Evolutionary conservation across 2,888 invertebrate species (phyloP).

Genomic region (Melangyna quadrimaculata): DNA sequence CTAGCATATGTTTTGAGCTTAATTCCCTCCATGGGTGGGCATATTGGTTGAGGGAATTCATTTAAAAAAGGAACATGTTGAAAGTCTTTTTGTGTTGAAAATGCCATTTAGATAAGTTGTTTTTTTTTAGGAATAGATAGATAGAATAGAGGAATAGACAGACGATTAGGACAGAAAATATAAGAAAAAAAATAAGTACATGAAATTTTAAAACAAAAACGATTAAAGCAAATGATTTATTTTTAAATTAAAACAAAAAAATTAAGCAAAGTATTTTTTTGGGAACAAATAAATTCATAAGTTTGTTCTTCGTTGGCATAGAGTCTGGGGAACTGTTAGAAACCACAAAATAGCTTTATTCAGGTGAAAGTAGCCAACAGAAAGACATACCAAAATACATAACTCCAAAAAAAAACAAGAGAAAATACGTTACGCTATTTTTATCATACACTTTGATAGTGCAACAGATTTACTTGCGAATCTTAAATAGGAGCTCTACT

Average conservation of each 20-base stretch:
- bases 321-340: too few relatives aligned
- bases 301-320: background rate
- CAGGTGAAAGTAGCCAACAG: too few relatives aligned
- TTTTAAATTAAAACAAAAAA: background rate
- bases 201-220: conserved; percentile 37
- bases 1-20: conserved; percentile 78
- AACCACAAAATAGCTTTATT: too few relatives aligned
- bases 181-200: conserved; percentile 26
- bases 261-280: conserved; percentile 10
- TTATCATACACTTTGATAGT: too few relatives aligned
- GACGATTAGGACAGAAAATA: background rate
- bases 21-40: conserved; percentile 74
- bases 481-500: too few relatives aligned
- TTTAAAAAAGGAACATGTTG: conserved; percentile 78
- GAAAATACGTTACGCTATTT: too few relatives aligned
- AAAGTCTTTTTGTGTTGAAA: conserved; percentile 79
- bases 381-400: too few relatives aligned
- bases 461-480: too few relatives aligned
- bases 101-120: conserved; percentile 75
- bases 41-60: conserved; percentile 73
- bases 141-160: background rate
- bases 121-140: background rate
- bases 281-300: background rate
- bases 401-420: too few relatives aligned
- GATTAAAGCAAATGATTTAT: background rate